Percentiles rank a stretch among this genome's conserved stretches.
Conservation (phyloP, 2,888 invertebrate species). For the Cantharis rufa region DNA sequence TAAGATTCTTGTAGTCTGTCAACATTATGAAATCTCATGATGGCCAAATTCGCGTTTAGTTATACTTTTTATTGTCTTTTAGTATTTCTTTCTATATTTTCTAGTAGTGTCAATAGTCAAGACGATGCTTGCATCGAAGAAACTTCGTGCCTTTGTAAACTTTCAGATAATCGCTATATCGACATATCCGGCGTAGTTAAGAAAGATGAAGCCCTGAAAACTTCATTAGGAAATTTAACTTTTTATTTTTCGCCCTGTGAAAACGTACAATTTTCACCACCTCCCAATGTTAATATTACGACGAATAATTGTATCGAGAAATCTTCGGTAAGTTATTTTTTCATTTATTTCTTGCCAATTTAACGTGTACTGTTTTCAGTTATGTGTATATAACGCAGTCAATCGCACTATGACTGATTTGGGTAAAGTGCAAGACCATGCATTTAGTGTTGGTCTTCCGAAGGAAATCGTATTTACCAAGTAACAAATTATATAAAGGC, state of each 20-base stretch:
- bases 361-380: conserved; percentile 29
- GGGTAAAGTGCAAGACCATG: conserved; percentile 33
- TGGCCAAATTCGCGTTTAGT: conserved; percentile 21
- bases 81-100: conserved; percentile 10
- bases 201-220: conserved; percentile 12
- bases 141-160: conserved; percentile 46
- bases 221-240: conserved; percentile 32
- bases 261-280: conserved; percentile 32
- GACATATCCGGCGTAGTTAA: conserved; percentile 40
- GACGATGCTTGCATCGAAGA: conserved; percentile 27
- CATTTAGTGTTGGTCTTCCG: conserved; percentile 24
- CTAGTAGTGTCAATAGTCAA: neutral
- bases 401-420: conserved; percentile 28
- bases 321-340: conserved; percentile 31
- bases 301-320: conserved; percentile 19
- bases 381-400: conserved; percentile 33
- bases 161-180: conserved; percentile 46
- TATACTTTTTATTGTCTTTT: conserved; percentile 13
- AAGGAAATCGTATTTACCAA: conserved; percentile 5
- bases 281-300: neutral
- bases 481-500: neutral
- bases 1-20: neutral
- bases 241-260: conserved; percentile 53
- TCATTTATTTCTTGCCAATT: conserved; percentile 7
- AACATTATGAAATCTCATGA: conserved; percentile 14